These are phyloP conservation scores for Neolamprologus longior DNA, from an alignment of 2,113 vertebrate genomes.

Conservation along the genomic window DNA sequence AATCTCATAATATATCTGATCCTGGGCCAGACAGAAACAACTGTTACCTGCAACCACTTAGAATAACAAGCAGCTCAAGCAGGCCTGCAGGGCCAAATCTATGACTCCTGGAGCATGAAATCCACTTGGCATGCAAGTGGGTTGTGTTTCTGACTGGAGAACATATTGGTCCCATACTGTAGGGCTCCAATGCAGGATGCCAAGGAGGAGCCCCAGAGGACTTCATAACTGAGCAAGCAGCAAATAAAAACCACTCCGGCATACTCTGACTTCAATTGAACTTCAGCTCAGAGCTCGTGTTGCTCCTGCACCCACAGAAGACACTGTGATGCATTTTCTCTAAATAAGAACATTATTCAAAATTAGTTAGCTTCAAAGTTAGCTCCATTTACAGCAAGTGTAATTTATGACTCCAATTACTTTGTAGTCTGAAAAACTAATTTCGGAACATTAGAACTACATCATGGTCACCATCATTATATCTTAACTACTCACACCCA, in stretches of 20 bases:
- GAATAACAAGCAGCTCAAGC: constrained; percentile 50
- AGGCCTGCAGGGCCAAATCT: constrained; percentile 12
- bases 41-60: constrained; percentile 36
- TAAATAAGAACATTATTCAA: neutral
- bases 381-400: neutral
- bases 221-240: constrained; percentile 12
- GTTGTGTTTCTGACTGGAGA: constrained; percentile 11
- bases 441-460: neutral
- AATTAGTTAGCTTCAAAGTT: neutral
- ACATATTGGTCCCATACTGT: constrained; percentile 18
- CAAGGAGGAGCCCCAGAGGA: constrained; percentile 4
- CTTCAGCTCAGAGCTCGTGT: neutral
- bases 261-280: neutral
- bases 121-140: constrained; percentile 11
- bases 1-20: constrained; percentile 46
- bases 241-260: constrained; percentile 23
- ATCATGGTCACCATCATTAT: neutral
- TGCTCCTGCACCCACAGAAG: neutral
- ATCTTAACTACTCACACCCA: neutral
- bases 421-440: neutral
- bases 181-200: neutral
- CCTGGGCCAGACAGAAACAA: constrained; percentile 47
- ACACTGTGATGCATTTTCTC: neutral
- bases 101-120: constrained; percentile 20
- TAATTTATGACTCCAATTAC: neutral